Percentiles rank a stretch among this genome's conserved stretches.
Evolutionary conservation across 2,888 invertebrate genomes (phyloP).

Genomic region (Athrips mouffetella): DNA sequence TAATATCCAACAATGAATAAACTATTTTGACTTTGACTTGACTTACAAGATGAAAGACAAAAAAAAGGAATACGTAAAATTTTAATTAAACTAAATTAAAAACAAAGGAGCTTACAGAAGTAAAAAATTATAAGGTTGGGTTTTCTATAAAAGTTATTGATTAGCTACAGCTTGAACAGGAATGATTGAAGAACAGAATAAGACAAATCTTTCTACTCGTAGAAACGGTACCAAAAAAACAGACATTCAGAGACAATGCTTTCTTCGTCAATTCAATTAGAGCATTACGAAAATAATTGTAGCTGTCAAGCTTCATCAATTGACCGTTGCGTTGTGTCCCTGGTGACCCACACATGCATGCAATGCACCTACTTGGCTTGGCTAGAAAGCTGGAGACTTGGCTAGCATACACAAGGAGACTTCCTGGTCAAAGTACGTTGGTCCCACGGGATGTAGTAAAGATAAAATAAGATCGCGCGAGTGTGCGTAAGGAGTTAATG

Average conservation of each 20-base stretch:
- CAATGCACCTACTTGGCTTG: slow-evolving; percentile 27
- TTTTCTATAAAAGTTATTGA: no score
- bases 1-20: no score
- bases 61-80: no score
- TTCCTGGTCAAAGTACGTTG: slow-evolving; percentile 62
- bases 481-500: slow-evolving; percentile 26
- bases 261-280: slow-evolving; percentile 11
- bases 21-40: no score
- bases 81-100: no score
- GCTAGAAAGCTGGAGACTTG: slow-evolving; percentile 50
- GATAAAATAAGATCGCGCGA: slow-evolving; percentile 70
- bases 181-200: no score
- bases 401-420: slow-evolving; percentile 60
- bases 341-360: slow-evolving; percentile 37
- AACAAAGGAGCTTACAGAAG: no score
- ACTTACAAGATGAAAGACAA: no score
- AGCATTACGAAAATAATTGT: slow-evolving; percentile 22
- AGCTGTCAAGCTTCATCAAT: slow-evolving; percentile 37
- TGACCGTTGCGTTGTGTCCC: slow-evolving; percentile 46
- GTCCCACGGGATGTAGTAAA: slow-evolving; percentile 72
- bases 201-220: no score
- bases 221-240: neutral
- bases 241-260: neutral
- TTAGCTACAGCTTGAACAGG: no score
- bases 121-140: no score